phyloP scores from a whole-genome alignment of 53 echinoderm and acorn worm species.

The Paelopatides confundens region DNA sequence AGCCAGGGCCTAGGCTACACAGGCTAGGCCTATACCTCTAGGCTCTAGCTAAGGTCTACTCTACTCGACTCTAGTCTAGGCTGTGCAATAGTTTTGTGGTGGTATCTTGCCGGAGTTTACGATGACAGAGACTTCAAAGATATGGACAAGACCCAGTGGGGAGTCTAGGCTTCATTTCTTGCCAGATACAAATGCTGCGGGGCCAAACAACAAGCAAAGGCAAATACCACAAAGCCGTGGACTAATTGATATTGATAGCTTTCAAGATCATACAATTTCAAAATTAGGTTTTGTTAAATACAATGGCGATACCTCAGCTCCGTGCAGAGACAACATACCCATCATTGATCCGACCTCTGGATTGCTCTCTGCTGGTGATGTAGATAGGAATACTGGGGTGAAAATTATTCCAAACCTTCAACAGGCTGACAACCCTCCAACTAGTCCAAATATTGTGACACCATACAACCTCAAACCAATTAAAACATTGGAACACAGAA shows the following conservation, averaged over 20 bases:
- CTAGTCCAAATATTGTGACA: conserved; percentile 92
- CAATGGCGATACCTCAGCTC: conserved; percentile 94
- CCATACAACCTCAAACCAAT: conserved; percentile 77
- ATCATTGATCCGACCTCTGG: conserved; percentile 93
- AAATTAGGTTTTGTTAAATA: conserved; percentile 89
- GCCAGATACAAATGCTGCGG: conserved; percentile 88
- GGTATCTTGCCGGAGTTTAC: too few species aligned
- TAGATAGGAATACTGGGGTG: conserved; percentile 87
- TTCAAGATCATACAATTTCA: conserved; percentile 75
- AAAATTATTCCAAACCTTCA: conserved; percentile 76
- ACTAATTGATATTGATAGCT: conserved; percentile 85
- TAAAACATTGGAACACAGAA: conserved; percentile 80
- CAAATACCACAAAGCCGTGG: conserved; percentile 87
- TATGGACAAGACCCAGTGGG: conserved; percentile 78
- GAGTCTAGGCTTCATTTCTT: conserved; percentile 82
- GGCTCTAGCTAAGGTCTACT: too few species aligned
- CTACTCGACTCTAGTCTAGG: too few species aligned
- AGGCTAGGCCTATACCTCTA: too few species aligned
- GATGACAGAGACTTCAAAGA: conserved; percentile 83
- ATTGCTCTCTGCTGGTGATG: conserved; percentile 88
- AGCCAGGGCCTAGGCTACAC: too few species aligned
- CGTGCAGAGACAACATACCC: conserved; percentile 79
- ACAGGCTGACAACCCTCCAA: conserved; percentile 84
- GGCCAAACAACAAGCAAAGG: conserved; percentile 78
- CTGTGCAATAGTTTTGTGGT: too few species aligned